Evolutionary conservation across 2,797 vertebrate genomes (phyloP), one percentile per base, ranked within the genome.

Genomic region (Chrosomus eos): DNA sequence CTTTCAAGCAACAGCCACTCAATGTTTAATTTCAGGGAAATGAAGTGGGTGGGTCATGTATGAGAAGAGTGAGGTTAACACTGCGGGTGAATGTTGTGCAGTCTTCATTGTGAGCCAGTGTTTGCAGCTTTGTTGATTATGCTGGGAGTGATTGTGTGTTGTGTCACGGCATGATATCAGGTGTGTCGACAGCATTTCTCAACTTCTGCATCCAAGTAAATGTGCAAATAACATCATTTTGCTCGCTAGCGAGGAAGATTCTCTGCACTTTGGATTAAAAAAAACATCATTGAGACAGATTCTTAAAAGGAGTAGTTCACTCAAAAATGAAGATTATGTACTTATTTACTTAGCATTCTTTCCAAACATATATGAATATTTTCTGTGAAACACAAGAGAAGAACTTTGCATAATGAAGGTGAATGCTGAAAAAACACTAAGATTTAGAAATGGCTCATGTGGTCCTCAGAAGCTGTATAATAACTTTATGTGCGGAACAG

Each of bases 1-100:
- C 33, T 83, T 68, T 84, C 11, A 70, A 58, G 79, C 43, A 64
- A 66, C 23, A 19, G 19, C 45, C 40, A 55, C 82, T 55, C 71
- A 0, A 23, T 70, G 64, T 38, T 77, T 70, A 64, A 82, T 75
- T 83, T 75, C 16, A 21, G 0, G 11, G 74, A 78, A 70, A 77
- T 84, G 5, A 70, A 55, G 33, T 66, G 72, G 62, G 82, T 23
- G 82, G 45, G 43, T 43, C 60, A 28, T 16, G 7, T 31, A 3
- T 26, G 28, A 43, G 31, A 76, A 33, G 21, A 4, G 4, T 19
- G 26, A 2, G 9, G 36, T 58, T 28, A 38, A 23, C 68, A 80
- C n/a, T 48, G 70, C 23, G 8, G n/a, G 16, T 21, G 75, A 43
- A n/a, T 40, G 43, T 21, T 16, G 55, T 13, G 51, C 13, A 1